These are phyloP conservation scores for Notolabrus celidotus DNA, from an alignment of 2,797 vertebrate species.

Conservation along the genomic window DNA sequence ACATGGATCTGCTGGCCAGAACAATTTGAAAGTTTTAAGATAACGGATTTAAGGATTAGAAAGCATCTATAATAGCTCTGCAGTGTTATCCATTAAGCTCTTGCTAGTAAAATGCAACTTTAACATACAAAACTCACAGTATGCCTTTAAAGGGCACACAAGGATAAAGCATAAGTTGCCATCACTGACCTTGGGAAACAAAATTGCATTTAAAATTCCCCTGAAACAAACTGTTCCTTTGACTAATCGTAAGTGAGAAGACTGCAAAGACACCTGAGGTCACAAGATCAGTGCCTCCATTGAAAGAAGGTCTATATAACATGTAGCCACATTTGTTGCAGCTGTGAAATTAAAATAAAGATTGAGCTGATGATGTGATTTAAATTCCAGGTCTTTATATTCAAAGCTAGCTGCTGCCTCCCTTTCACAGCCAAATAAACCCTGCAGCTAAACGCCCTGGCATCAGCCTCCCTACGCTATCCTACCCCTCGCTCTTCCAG, in stretches of 20 bases:
- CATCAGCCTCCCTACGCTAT: conserved; percentile 55
- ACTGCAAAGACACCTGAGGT: conserved; percentile 19
- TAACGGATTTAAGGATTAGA: not conserved
- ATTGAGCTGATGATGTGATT: conserved; percentile 40
- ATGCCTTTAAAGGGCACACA: conserved; percentile 1
- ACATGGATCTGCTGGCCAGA: conserved; percentile 11
- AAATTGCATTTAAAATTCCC: conserved; percentile 25
- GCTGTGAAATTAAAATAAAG: conserved; percentile 26
- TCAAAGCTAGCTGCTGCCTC: conserved; percentile 47
- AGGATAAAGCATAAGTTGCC: not conserved
- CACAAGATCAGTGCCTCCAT: conserved; percentile 28
- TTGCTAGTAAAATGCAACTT: conserved; percentile 6
- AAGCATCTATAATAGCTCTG: conserved; percentile 11
- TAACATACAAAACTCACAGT: conserved; percentile 3
- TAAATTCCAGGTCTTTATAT: conserved; percentile 29
- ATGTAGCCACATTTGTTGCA: conserved; percentile 30
- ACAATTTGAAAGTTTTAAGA: conserved; percentile 12
- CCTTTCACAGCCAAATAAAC: conserved; percentile 58
- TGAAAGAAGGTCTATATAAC: conserved; percentile 11
- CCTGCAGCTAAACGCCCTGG: conserved; percentile 66
- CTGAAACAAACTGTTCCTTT: conserved; percentile 4
- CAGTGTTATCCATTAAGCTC: not conserved
- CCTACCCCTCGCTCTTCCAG: conserved; percentile 58
- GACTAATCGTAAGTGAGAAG: conserved; percentile 4
- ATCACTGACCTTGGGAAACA: conserved; percentile 27